phyloP scores from a whole-genome alignment of 2,888 invertebrate genomes.

The Villa cingulata region DNA sequence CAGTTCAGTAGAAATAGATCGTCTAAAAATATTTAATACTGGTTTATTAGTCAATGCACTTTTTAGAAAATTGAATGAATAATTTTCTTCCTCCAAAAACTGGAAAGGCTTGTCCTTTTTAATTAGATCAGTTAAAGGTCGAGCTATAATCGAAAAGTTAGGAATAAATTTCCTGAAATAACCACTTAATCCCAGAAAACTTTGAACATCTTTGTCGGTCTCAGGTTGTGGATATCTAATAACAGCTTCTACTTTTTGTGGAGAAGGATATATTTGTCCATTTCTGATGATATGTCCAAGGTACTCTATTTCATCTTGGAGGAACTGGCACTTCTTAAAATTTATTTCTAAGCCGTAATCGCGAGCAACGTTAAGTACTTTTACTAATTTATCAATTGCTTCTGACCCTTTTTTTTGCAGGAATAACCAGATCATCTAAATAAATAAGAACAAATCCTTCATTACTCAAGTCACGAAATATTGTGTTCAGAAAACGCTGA shows the following conservation, averaged over 20 bases:
- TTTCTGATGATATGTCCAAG: slow-evolving; percentile 6
- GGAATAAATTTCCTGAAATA: slow-evolving; percentile 3
- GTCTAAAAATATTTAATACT: slow-evolving; percentile 20
- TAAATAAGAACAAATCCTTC: slow-evolving; percentile 13
- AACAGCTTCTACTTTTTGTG: slow-evolving; percentile 3
- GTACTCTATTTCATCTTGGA: slow-evolving; percentile 8
- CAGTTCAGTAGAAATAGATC: slow-evolving; percentile 17
- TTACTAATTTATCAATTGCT: slow-evolving; percentile 5
- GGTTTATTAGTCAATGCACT: slow-evolving; percentile 9
- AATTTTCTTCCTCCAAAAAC: slow-evolving; percentile 20
- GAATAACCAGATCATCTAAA: slow-evolving; percentile 18
- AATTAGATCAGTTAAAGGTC: slow-evolving; percentile 1
- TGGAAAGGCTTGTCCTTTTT: slow-evolving; percentile 2
- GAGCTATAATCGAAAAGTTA: slow-evolving; percentile 2
- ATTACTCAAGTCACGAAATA: slow-evolving; percentile 8
- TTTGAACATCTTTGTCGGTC: background rate
- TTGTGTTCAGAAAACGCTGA: slow-evolving; percentile 14
- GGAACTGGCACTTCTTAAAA: slow-evolving; percentile 16
- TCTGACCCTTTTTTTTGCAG: slow-evolving; percentile 1
- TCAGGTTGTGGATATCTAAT: slow-evolving; percentile 4
- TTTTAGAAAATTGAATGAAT: too few species aligned
- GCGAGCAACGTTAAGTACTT: slow-evolving; percentile 3
- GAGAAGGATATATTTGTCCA: slow-evolving; percentile 1
- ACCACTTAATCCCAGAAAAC: slow-evolving; percentile 13
- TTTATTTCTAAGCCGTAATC: slow-evolving; percentile 12